Evolutionary conservation across 92 coral and sea anemone genomes (phyloP), one percentile per base, ranked within the genome.

Genomic region (Epizoanthus illoricatus): DNA sequence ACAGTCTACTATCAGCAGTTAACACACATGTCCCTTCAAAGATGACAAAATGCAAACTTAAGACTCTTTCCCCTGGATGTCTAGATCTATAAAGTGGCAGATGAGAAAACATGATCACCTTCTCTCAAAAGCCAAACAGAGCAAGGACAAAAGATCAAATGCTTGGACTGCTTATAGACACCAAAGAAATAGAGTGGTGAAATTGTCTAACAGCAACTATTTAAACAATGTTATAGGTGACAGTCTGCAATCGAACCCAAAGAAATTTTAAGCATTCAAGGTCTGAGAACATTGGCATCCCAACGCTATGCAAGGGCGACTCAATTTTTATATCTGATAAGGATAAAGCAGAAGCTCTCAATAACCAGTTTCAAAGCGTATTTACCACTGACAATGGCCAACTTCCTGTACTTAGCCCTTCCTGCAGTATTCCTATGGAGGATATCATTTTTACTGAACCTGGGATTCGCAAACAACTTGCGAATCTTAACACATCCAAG

Each of bases 101-200:
- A 91, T 91, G 92, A 28, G 92, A 57, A 91, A 87, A 78, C 74
- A 84, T 41, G 92, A 91, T 75, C 84, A 86, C 41, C 70, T 88
- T 36, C 87, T 80, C 41, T 81, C 64, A 69, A 83, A 75, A 89
- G 95, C 95, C 67, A 81, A 74, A 60, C 75, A 83, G 65, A 67
- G 74, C 33, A 75, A 70, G 45, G 87, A 84, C 16, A 84, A 75
- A 68, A 65, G 73, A 18, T 39, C 70, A 41, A 23, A 79, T 60
- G 75, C 87, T 54, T 90, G 86, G 90, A 54, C 54, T 57, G 86
- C 62, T 13, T 80, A 86, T 81, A 87, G 76, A 69, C 76, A 58
- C 66, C 85, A 89, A 81, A 80, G 90, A 81, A 87, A 87, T 69
- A 39, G 28, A 49, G 89, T 87, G 39, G 81, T 81, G 66, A 87